A percentile compares a stretch with the other conserved stretches of the same genome.
Evolutionary conservation across 1,140 invertebrate species (phyloP).

Genomic region (Portunus trituberculatus): DNA sequence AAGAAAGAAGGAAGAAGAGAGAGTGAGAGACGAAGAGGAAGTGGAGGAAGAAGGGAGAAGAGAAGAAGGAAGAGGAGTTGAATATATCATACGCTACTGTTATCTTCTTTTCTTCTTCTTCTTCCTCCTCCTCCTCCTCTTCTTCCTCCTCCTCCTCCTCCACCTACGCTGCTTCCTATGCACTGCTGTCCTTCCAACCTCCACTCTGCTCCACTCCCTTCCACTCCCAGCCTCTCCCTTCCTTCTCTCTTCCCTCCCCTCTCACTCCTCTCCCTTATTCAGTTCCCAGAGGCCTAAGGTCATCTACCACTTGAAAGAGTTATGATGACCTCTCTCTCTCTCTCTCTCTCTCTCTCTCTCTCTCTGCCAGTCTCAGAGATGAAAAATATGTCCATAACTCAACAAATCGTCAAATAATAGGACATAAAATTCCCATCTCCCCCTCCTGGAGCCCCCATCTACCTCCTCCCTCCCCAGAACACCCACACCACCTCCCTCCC

Average conservation of each 20-base stretch:
- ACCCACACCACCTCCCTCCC: neutral
- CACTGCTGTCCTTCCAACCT: neutral
- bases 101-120: no score
- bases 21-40: no score
- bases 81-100: no score
- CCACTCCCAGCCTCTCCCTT: neutral
- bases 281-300: neutral
- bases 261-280: neutral
- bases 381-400: neutral
- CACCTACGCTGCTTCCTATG: neutral
- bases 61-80: no score
- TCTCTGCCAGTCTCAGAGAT: neutral
- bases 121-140: neutral
- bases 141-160: neutral
- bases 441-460: neutral
- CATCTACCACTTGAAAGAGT: slow-evolving; percentile 33
- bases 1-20: no score
- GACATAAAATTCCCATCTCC: neutral
- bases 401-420: neutral
- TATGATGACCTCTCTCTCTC: slow-evolving; percentile 29
- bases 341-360: slow-evolving; percentile 22
- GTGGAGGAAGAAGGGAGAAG: no score
- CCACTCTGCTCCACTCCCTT: neutral
- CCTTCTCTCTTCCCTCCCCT: neutral
- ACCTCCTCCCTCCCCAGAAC: neutral